Evolutionary conservation across 2,113 vertebrate genomes (phyloP).

Genomic region (Actinemys pallida): DNA sequence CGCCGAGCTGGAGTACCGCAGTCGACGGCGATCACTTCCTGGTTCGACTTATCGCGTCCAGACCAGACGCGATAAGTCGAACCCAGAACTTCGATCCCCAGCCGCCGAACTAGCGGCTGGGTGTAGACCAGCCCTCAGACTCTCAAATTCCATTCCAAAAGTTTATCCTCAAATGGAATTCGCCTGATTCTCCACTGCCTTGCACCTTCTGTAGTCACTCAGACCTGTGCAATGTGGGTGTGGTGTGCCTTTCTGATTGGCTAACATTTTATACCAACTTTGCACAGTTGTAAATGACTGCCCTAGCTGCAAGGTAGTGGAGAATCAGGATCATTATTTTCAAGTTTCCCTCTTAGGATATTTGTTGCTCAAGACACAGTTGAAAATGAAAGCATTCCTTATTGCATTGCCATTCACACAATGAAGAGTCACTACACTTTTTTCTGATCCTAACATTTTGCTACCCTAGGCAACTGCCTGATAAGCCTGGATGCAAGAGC

Average conservation of each 20-base stretch:
- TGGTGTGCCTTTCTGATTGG: not conserved
- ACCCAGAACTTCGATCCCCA: too few species aligned
- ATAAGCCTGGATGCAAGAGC: not conserved
- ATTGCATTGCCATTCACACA: accelerated
- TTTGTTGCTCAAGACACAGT: not conserved
- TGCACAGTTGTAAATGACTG: not conserved
- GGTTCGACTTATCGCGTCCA: too few species aligned
- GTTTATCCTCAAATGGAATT: not conserved
- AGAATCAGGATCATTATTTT: not conserved
- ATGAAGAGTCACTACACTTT: not conserved
- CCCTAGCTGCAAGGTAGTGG: not conserved
- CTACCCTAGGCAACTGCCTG: not conserved
- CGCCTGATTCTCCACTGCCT: not conserved
- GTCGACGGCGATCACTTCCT: too few species aligned
- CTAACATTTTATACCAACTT: not conserved
- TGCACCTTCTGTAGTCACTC: not conserved
- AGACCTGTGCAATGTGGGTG: not conserved
- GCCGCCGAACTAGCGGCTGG: too few species aligned
- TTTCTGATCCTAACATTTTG: not conserved
- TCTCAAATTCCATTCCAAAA: not conserved
- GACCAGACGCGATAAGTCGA: too few species aligned
- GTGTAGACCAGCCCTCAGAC: too few species aligned
- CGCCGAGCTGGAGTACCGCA: too few species aligned
- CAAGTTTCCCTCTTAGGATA: not conserved
- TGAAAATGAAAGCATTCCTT: not conserved